Evolutionary conservation across 37 sponge, comb jelly and placozoan species (phyloP), one percentile per base, ranked within the genome.

Genomic region (Ephydatia muelleri): DNA sequence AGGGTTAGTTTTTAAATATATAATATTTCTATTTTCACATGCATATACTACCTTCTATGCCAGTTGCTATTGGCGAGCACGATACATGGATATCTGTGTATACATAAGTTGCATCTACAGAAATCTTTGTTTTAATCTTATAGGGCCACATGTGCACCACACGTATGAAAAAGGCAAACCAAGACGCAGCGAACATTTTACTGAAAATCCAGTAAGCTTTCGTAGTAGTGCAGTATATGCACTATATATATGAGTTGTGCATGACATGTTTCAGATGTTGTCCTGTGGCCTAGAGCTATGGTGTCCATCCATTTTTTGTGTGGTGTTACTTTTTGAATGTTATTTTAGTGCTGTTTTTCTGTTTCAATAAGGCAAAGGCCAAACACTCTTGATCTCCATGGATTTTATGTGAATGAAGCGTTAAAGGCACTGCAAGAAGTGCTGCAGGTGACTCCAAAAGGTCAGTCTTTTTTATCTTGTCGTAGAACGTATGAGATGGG

Each of bases 81-180:
- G n/a, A n/a, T n/a, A n/a, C n/a, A n/a, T n/a, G n/a, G n/a, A n/a
- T n/a, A n/a, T n/a, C n/a, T n/a, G n/a, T n/a, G n/a, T n/a, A n/a
- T n/a, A n/a, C n/a, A n/a, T n/a, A n/a, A n/a, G n/a, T n/a, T n/a
- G n/a, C n/a, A n/a, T n/a, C n/a, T n/a, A n/a, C n/a, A n/a, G n/a
- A n/a, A n/a, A n/a, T n/a, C n/a, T n/a, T n/a, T n/a, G n/a, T n/a
- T n/a, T n/a, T n/a, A n/a, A n/a, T 23, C 2, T 37, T 86, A 29
- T 40, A 93, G 94, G 94, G 94, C 19, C 87, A 86, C 35, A 30
- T 72, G 77, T 87, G 91, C 79, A 84, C 92, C 23, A 82, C 82
- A 39, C 88, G 89, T 75, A 94, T 94, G 92, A 79, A 88, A 35
- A 90, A 91, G 25, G 92, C 95, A 27, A 94, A 94, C 71, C 22